phyloP scores from a whole-genome alignment of 2,797 vertebrate species.

The Eulemur albifrons region DNA sequence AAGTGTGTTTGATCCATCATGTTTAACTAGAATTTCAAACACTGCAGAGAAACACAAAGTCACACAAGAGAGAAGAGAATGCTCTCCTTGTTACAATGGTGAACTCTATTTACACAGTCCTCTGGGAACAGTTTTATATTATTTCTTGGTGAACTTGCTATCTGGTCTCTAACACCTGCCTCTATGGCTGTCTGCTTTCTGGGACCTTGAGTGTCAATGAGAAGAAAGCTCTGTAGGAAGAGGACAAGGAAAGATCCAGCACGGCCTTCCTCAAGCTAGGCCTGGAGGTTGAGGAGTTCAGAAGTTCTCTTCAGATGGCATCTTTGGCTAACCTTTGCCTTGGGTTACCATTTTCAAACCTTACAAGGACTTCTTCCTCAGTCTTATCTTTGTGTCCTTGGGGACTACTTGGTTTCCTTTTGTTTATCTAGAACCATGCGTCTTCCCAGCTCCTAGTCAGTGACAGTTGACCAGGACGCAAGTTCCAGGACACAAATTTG shows the following conservation, averaged over 20 bases:
- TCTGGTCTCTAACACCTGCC: not conserved
- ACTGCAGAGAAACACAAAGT: not conserved
- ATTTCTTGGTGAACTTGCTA: not conserved
- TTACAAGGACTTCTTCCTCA: not conserved
- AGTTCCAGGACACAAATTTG: not conserved
- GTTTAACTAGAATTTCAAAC: not conserved
- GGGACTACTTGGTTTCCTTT: not conserved
- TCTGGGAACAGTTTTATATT: not conserved
- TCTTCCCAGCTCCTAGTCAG: not conserved
- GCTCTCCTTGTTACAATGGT: not conserved
- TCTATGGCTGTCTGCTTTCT: not conserved
- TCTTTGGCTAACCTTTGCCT: not conserved
- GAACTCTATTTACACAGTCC: not conserved
- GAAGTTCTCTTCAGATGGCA: not conserved
- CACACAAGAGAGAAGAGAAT: not conserved
- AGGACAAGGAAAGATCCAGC: not conserved
- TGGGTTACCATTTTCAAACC: not conserved
- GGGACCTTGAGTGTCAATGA: not conserved
- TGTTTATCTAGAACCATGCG: not conserved
- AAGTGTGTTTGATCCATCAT: not conserved
- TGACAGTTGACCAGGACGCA: not conserved
- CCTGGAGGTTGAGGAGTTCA: not conserved
- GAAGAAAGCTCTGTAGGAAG: not conserved
- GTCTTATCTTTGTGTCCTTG: not conserved
- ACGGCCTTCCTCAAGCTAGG: not conserved